These are phyloP conservation scores for Lithophane semibrunnea DNA, from an alignment of 2,888 invertebrate species.

Conservation along the genomic window DNA sequence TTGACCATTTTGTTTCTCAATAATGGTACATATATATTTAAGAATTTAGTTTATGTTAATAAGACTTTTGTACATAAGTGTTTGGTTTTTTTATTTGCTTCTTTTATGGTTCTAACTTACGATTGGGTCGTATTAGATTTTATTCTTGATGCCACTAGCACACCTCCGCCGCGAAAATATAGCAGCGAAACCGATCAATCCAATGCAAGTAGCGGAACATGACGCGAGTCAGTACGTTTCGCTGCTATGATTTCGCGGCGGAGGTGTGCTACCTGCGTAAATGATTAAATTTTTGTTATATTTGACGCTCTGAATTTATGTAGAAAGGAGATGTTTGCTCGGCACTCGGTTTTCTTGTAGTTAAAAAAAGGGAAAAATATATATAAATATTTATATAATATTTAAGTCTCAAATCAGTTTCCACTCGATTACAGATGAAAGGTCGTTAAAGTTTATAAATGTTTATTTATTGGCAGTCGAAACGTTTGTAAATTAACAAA, in stretches of 20 bases:
- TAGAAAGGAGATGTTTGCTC: not conserved
- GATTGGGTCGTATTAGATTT: conserved; percentile 11
- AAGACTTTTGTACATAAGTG: conserved; percentile 1
- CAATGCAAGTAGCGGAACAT: too few relatives aligned
- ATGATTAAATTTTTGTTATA: not conserved
- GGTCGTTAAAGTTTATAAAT: not conserved
- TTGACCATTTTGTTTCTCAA: not conserved
- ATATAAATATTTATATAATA: too few relatives aligned
- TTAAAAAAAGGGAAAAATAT: too few relatives aligned
- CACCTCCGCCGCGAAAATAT: too few relatives aligned
- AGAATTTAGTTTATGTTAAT: conserved; percentile 18
- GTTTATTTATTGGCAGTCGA: conserved; percentile 10
- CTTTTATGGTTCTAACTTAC: conserved; percentile 11
- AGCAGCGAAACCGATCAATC: too few relatives aligned
- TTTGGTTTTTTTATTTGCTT: not conserved
- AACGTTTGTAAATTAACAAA: conserved; percentile 29
- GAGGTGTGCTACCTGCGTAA: not conserved
- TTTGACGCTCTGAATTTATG: not conserved
- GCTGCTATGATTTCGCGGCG: too few relatives aligned
- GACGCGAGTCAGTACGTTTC: too few relatives aligned
- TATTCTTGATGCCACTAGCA: not conserved
- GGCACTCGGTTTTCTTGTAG: not conserved
- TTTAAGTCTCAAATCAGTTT: too few relatives aligned
- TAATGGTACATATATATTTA: not conserved
- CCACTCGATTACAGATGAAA: not conserved